Evolutionary conservation across 2,113 vertebrate genomes (phyloP).

Genomic region (Dasypus novemcinctus): DNA sequence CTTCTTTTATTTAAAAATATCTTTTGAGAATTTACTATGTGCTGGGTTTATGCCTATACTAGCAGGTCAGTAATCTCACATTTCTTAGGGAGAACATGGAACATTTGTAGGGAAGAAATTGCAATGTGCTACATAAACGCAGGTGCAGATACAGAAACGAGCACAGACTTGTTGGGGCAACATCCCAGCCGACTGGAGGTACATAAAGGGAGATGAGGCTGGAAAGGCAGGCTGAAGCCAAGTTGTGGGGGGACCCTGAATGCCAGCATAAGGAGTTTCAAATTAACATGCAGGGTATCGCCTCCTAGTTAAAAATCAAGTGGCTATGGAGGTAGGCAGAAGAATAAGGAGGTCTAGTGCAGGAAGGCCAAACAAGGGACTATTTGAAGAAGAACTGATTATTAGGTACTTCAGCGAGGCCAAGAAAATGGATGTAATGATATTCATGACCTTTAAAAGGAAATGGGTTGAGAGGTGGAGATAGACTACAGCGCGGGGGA

Average conservation of each 20-base stretch:
- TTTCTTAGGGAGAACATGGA: neutral
- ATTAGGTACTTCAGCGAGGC: neutral
- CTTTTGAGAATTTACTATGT: neutral
- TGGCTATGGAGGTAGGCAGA: neutral
- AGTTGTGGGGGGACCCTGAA: neutral
- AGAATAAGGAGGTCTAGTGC: neutral
- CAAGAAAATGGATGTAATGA: neutral
- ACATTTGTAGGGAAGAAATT: neutral
- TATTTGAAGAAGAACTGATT: neutral
- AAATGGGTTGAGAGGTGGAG: neutral
- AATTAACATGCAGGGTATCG: neutral
- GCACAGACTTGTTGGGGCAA: no score
- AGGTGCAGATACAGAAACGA: neutral
- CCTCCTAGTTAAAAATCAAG: neutral
- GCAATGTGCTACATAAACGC: neutral
- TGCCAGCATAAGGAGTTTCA: neutral
- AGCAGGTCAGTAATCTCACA: neutral
- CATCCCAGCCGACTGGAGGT: neutral
- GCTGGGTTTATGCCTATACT: neutral
- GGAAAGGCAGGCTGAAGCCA: neutral
- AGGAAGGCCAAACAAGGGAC: neutral
- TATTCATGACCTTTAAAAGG: neutral
- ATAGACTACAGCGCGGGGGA: neutral
- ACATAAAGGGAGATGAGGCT: neutral
- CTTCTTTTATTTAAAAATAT: conserved; percentile 33